Evolutionary conservation across 92 coral and sea anemone species (phyloP).

Genomic region (Porites rus): DNA sequence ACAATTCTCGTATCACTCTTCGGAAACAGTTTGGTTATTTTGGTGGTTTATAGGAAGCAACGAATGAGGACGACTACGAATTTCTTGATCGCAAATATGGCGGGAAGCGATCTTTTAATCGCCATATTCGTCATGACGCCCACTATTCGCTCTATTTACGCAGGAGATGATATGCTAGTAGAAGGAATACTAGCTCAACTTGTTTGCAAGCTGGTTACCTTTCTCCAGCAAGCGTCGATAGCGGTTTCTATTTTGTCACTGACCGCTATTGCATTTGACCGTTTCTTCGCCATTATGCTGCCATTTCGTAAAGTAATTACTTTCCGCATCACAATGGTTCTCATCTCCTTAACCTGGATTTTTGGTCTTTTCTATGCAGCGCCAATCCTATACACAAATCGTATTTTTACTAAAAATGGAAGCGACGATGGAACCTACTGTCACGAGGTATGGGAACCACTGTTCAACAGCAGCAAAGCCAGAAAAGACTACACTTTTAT

Average conservation of each 20-base stretch:
- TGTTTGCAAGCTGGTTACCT: constrained; percentile 60
- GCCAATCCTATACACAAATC: constrained; percentile 61
- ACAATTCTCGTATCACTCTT: constrained; percentile 37
- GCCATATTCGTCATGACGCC: constrained; percentile 42
- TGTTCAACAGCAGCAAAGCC: constrained; percentile 38
- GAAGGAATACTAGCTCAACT: constrained; percentile 47
- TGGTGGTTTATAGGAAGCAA: constrained; percentile 41
- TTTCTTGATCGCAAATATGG: constrained; percentile 48
- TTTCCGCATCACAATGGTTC: constrained; percentile 10
- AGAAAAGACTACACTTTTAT: constrained; percentile 41
- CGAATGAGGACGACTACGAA: constrained; percentile 54
- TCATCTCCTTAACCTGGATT: constrained; percentile 57
- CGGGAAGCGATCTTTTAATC: constrained; percentile 37
- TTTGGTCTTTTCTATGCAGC: constrained; percentile 25
- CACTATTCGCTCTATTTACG: constrained; percentile 24
- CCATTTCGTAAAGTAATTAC: constrained; percentile 56
- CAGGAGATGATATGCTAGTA: constrained; percentile 30
- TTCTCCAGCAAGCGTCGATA: constrained; percentile 57
- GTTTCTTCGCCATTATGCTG: constrained; percentile 65
- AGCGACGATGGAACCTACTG: constrained; percentile 3
- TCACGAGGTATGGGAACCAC: constrained; percentile 47
- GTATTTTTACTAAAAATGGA: constrained; percentile 13
- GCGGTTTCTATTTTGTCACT: constrained; percentile 63
- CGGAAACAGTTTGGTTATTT: constrained; percentile 45
- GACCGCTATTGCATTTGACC: constrained; percentile 60